Evolutionary conservation across 2,113 vertebrate genomes (phyloP).

Genomic region (Oryctolagus cuniculus): mOryCun1.1 NC_091441.1:100011001-100011500

Average conservation of each 20-base stretch:
- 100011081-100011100: neutral
- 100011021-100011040: conserved; percentile 70
- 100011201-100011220: conserved; percentile 68
- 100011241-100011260: conserved; percentile 54
- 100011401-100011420: neutral
- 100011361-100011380: neutral
- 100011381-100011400: neutral
- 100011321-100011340: neutral
- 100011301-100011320: neutral
- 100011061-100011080: conserved; percentile 51
- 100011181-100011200: conserved; percentile 72
- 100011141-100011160: conserved; percentile 68
- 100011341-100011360: neutral
- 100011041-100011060: conserved; percentile 53
- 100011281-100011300: neutral
- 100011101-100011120: conserved; percentile 35
- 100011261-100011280: conserved; percentile 5
- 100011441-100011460: neutral
- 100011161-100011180: conserved; percentile 67
- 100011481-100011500: neutral
- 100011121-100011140: neutral
- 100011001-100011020: conserved; percentile 25
- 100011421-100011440: neutral
- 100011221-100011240: conserved; percentile 50
- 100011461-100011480: neutral